These are phyloP conservation scores for Macrobrachium rosenbergii DNA, from an alignment of 1,140 invertebrate genomes.

Conservation along the genomic window DNA sequence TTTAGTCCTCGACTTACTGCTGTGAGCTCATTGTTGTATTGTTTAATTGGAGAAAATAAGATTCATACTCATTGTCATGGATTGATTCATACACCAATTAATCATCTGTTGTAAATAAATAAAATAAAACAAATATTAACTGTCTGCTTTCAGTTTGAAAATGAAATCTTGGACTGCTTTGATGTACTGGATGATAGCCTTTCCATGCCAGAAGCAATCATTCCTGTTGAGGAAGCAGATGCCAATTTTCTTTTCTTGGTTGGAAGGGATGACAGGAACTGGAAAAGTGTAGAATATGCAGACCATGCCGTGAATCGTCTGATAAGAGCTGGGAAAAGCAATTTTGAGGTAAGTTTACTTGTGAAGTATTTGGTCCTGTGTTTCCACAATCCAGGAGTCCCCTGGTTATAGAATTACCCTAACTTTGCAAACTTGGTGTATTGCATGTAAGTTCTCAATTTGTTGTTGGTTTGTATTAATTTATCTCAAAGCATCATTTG, in stretches of 20 bases:
- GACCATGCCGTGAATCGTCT: slow-evolving; percentile 45
- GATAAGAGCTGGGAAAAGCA: slow-evolving; percentile 18
- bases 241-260: slow-evolving; percentile 55
- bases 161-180: slow-evolving; percentile 34
- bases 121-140: no score
- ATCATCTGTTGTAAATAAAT: no score
- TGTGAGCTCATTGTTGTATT: no score
- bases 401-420: neutral
- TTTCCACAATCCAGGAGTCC: neutral
- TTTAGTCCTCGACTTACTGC: no score
- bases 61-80: no score
- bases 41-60: no score
- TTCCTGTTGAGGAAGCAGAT: slow-evolving; percentile 58
- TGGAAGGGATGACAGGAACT: slow-evolving; percentile 53
- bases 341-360: slow-evolving; percentile 40
- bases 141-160: neutral
- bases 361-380: neutral
- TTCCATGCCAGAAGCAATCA: slow-evolving; percentile 45
- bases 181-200: slow-evolving; percentile 15
- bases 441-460: no score
- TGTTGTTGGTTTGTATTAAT: no score
- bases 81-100: no score
- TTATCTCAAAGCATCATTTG: no score
- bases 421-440: neutral
- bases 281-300: slow-evolving; percentile 49